A percentile compares a stretch with the other conserved stretches of the same genome.
Evolutionary conservation across 2,888 invertebrate species (phyloP).

Genomic region (Ellobium chinense): DNA sequence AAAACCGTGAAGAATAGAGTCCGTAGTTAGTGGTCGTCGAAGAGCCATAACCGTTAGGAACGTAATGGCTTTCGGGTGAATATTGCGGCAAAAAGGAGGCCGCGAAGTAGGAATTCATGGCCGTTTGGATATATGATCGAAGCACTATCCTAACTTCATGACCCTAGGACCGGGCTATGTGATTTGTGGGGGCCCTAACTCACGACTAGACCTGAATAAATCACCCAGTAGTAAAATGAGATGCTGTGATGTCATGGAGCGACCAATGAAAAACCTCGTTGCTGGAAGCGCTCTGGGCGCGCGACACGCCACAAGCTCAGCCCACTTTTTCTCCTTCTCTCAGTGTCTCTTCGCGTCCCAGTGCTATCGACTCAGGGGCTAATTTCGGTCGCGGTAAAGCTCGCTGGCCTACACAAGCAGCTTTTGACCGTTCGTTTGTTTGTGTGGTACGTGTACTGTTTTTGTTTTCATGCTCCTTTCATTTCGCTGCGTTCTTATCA

Average conservation of each 20-base stretch:
- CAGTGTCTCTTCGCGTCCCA: not conserved
- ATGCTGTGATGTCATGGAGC: slow-evolving; percentile 39
- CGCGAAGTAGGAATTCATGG: slow-evolving; percentile 75
- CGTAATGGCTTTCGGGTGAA: slow-evolving; percentile 70
- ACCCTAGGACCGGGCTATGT: slow-evolving; percentile 67
- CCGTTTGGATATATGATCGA: slow-evolving; percentile 65
- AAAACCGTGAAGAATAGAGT: slow-evolving; percentile 70
- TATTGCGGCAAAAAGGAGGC: slow-evolving; percentile 73
- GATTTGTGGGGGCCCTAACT: slow-evolving; percentile 74
- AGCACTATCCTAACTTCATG: slow-evolving; percentile 71
- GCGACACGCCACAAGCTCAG: slow-evolving; percentile 16
- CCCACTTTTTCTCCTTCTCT: slow-evolving; percentile 19
- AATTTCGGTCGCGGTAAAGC: not conserved
- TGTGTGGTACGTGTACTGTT: too few species aligned
- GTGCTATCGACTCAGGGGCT: not conserved
- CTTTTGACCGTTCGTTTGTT: too few species aligned
- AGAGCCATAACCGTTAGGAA: slow-evolving; percentile 66
- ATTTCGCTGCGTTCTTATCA: too few species aligned
- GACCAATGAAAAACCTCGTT: slow-evolving; percentile 65
- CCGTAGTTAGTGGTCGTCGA: slow-evolving; percentile 60
- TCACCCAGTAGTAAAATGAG: slow-evolving; percentile 35
- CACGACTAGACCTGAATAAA: slow-evolving; percentile 57
- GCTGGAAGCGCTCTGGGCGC: slow-evolving; percentile 38
- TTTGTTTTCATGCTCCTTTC: too few species aligned
- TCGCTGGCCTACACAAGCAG: too few species aligned